Conservation (phyloP, 2,113 vertebrate genomes). For the Otocyon megalotis region DNA sequence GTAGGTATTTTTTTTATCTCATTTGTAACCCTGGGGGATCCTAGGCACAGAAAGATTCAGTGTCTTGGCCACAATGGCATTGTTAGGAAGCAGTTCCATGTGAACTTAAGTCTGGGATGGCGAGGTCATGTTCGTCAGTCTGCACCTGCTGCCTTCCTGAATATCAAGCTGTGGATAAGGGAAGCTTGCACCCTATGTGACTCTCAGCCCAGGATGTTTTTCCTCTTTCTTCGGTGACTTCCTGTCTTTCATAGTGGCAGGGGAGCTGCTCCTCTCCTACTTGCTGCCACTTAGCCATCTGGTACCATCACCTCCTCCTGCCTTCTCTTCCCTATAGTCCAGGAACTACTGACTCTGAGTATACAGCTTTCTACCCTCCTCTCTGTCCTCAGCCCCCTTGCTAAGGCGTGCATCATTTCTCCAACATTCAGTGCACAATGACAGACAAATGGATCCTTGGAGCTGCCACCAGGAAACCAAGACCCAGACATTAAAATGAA, state of each 20-base stretch:
- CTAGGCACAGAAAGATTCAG: neutral
- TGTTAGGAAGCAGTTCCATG: neutral
- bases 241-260: neutral
- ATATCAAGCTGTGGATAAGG: accelerated
- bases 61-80: accelerated
- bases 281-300: neutral
- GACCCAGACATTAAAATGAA: slow-evolving; percentile 63
- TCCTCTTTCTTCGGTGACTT: neutral
- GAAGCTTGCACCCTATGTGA: accelerated
- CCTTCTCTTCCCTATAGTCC: neutral
- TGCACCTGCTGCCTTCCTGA: neutral
- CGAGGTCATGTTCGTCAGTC: accelerated
- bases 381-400: neutral
- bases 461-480: slow-evolving; percentile 40
- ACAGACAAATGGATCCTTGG: slow-evolving; percentile 23
- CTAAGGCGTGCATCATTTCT: neutral
- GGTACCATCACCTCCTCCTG: too few species aligned
- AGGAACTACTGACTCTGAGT: accelerated
- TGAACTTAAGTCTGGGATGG: too few species aligned
- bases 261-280: accelerated
- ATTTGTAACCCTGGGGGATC: neutral
- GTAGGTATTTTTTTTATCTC: neutral
- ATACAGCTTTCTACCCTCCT: accelerated
- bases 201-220: neutral
- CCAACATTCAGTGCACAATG: neutral